A percentile compares a stretch with the other conserved stretches of the same genome.
These are phyloP conservation scores for Xenopus laevis DNA, from an alignment of 2,113 vertebrate genomes.

Conservation along the genomic window DNA sequence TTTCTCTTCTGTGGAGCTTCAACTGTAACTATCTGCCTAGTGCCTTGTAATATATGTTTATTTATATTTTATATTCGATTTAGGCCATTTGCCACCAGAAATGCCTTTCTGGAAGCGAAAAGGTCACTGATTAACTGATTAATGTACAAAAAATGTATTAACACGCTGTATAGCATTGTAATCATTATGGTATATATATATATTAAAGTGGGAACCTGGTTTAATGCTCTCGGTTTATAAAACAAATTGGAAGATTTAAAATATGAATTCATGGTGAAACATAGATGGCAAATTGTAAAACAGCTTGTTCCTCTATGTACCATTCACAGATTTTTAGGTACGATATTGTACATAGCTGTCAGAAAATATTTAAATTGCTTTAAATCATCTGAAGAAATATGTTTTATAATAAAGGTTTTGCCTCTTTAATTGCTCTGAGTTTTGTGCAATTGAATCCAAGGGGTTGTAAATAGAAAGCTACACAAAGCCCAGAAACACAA, in stretches of 20 bases:
- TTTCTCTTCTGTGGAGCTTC: slow-evolving; percentile 44
- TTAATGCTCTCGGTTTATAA: slow-evolving; percentile 21
- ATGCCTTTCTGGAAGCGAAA: neutral
- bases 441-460: neutral
- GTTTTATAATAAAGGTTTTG: slow-evolving; percentile 64
- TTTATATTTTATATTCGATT: slow-evolving; percentile 58
- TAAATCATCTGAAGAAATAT: slow-evolving; percentile 69
- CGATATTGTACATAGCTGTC: slow-evolving; percentile 71
- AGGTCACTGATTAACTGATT: slow-evolving; percentile 34
- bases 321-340: slow-evolving; percentile 67
- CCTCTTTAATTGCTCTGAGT: slow-evolving; percentile 58
- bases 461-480: no score
- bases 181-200: slow-evolving; percentile 46
- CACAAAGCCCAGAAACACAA: no score
- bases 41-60: slow-evolving; percentile 69
- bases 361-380: slow-evolving; percentile 75
- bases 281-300: slow-evolving; percentile 1
- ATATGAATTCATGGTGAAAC: neutral
- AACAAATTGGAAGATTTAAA: slow-evolving; percentile 9
- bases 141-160: slow-evolving; percentile 49
- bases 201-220: slow-evolving; percentile 31
- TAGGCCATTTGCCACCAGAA: slow-evolving; percentile 19
- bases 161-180: slow-evolving; percentile 49
- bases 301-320: slow-evolving; percentile 68
- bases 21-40: slow-evolving; percentile 57